Percentiles rank a stretch among this genome's conserved stretches.
Evolutionary conservation across 37 sponge, comb jelly and placozoan species (phyloP).

Genomic region (Halisarca cf. caerulea): DNA sequence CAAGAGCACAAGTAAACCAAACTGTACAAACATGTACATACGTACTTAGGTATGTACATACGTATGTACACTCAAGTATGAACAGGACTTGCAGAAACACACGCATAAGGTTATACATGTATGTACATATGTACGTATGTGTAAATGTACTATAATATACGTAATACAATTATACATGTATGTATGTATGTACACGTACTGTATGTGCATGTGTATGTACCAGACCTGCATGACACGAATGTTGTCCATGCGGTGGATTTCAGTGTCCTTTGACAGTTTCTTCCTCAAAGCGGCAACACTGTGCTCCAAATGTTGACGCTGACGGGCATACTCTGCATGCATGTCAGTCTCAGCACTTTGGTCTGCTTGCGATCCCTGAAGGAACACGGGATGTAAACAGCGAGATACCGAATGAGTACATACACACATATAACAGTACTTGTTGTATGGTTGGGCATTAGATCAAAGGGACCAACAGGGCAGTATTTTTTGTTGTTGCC

Average conservation of each 20-base stretch:
- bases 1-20: no score
- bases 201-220: neutral
- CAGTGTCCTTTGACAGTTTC: constrained; percentile 91
- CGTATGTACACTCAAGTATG: no score
- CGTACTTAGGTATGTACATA: no score
- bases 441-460: no score
- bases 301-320: constrained; percentile 93
- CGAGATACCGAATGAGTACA: neutral
- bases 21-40: no score
- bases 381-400: neutral
- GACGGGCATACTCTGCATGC: constrained; percentile 88
- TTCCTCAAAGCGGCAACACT: constrained; percentile 93
- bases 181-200: neutral
- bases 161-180: neutral
- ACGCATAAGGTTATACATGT: neutral
- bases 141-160: neutral
- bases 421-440: neutral
- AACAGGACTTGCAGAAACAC: no score
- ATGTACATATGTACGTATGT: constrained; percentile 1
- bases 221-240: constrained; percentile 95
- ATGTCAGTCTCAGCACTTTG: constrained; percentile 80
- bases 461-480: no score
- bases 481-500: no score
- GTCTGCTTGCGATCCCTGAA: constrained; percentile 58
- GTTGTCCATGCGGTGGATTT: constrained; percentile 90